Evolutionary conservation across 2,797 vertebrate genomes (phyloP).

Genomic region (Myripristis murdjan): DNA sequence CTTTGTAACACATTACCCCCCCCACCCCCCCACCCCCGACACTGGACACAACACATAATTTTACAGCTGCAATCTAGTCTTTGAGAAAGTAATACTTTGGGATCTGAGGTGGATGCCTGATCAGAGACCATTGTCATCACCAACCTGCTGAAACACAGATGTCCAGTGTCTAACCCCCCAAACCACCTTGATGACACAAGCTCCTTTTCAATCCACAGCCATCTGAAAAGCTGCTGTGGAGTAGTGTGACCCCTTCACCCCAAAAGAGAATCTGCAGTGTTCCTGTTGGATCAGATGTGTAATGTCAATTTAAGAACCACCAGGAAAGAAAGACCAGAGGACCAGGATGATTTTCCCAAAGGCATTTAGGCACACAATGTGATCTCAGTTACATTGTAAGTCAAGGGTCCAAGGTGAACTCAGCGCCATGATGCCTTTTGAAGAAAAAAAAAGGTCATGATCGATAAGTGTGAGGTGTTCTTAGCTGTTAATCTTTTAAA

Average conservation of each 20-base stretch:
- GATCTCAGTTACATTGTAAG: conserved; percentile 27
- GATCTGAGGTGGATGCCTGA: no score
- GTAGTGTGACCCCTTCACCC: conserved; percentile 17
- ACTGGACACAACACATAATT: no score
- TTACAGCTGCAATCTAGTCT: no score
- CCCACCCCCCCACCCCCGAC: no score
- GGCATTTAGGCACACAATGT: conserved; percentile 32
- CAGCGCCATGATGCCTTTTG: not conserved
- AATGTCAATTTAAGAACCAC: conserved; percentile 14
- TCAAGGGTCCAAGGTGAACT: conserved; percentile 31
- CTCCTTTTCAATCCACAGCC: no score
- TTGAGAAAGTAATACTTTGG: no score
- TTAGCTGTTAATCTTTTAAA: conserved; percentile 54
- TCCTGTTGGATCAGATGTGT: conserved; percentile 15
- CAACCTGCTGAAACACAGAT: not conserved
- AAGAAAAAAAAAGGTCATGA: conserved; percentile 24
- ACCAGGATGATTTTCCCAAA: conserved; percentile 7
- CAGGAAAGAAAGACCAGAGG: conserved; percentile 4
- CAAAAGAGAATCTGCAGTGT: not conserved
- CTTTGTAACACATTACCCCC: no score
- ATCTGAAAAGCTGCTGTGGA: not conserved
- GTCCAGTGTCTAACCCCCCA: not conserved
- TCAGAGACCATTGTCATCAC: no score
- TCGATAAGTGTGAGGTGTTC: conserved; percentile 43
- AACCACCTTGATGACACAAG: not conserved